Conservation (phyloP, 2,113 vertebrate genomes). For the Eptesicus fuscus region DNA sequence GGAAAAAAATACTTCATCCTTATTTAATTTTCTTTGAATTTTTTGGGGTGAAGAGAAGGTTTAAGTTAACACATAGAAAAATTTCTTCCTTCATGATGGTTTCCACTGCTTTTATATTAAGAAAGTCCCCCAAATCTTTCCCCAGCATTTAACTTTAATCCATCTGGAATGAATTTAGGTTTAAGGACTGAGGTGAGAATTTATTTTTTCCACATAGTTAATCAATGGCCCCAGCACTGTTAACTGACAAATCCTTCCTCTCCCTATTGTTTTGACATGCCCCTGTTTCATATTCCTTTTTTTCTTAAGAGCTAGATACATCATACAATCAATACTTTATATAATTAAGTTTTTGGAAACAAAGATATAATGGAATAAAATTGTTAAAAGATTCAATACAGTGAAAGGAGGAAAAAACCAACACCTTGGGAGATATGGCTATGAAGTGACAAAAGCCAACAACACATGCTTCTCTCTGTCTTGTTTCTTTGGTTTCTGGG, state of each 20-base stretch:
- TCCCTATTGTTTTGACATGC: conserved; percentile 6
- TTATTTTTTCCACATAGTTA: conserved; percentile 62
- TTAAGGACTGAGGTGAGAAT: conserved; percentile 59
- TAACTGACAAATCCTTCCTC: conserved; percentile 39
- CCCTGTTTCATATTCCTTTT: background rate
- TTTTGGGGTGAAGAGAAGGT: conserved; percentile 19
- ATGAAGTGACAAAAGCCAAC: conserved; percentile 61
- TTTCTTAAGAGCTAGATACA: background rate
- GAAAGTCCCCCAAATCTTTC: background rate
- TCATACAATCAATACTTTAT: conserved; percentile 26
- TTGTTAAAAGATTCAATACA: conserved; percentile 31
- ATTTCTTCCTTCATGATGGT: conserved; percentile 19
- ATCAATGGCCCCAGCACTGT: conserved; percentile 47
- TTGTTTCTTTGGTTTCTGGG: conserved; percentile 64
- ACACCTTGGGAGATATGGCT: conserved; percentile 25
- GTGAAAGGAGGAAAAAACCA: background rate
- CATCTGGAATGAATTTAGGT: conserved; percentile 59
- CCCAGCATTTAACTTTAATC: conserved; percentile 48
- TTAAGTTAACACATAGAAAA: conserved; percentile 42
- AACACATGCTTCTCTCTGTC: conserved; percentile 52
- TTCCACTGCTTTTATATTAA: conserved; percentile 20
- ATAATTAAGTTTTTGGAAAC: conserved; percentile 20
- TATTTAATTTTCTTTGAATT: conserved; percentile 38
- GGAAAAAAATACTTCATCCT: conserved; percentile 43
- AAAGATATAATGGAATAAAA: conserved; percentile 24